Base-by-base conservation (phyloP, 2,888 invertebrate species). In the Archips crataeganus region DNA sequence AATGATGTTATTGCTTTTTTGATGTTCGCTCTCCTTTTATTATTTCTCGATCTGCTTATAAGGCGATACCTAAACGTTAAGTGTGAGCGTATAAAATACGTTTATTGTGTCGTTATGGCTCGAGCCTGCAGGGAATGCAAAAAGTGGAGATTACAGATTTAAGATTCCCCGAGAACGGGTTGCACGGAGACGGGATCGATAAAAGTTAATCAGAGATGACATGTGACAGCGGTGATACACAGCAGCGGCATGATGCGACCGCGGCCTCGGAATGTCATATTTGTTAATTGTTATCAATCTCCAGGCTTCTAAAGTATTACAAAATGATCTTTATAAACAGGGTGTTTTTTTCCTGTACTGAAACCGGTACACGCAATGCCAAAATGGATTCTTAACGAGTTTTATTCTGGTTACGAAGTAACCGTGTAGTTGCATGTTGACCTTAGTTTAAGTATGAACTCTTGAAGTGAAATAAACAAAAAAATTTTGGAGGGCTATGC, bases 1-100 rank as follows among this genome's bases (percentile, higher is more conserved):
- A 94, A 94, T 94, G 94, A 94, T 92, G 94, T 94, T 94, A 94
- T 94, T 93, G 94, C 93, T 93, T 92, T 94, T 93, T 92, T 93
- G 94, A 94, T 92, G 90, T 93, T 90, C 90, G 87, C 83, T 86
- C 91, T 90, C 87, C 91, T 92, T 94, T 94, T 94, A 93, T 94
- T 93, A 93, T 94, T 90, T 90, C 91, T 90, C 91, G 91, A 92
- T 93, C 93, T 94, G 92, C 94, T 94, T 94, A 94, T 93, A 94
- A 92, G 92, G 93, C 90, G 91, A 91, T 93, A 93, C 69, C 64
- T 92, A 89, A 93, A 91, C 87, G 89, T 92, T 93, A 91, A 93
- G 92, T 93, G 91, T 91, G 90, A 92, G 91, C 86, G 90, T 89
- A 90, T 94, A 92, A 93, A 91, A 93, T 93, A 93, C 89, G 89